Evolutionary conservation across 2,113 vertebrate genomes (phyloP).

Genomic region (Eudyptes chrysolophus): DNA sequence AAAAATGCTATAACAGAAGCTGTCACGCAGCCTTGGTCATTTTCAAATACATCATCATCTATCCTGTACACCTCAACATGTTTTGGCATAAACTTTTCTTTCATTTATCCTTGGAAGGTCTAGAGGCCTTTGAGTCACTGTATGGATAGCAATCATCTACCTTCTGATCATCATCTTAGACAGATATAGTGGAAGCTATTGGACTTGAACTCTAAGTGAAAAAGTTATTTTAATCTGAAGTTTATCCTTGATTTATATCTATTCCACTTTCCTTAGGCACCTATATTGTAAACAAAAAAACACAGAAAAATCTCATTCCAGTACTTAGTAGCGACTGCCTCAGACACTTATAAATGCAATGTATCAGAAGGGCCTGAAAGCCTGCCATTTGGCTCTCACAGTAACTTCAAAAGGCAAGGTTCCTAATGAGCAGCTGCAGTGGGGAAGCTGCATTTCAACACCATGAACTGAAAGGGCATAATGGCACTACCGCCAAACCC

Average conservation of each 20-base stretch:
- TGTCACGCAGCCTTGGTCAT: not conserved
- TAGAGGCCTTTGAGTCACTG: not conserved
- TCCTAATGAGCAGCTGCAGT: conserved; percentile 71
- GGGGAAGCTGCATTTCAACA: conserved; percentile 60
- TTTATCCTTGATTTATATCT: not conserved
- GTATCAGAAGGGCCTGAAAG: conserved; percentile 18
- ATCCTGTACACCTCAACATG: fast-evolving
- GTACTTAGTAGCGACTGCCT: not conserved
- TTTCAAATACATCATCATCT: not conserved
- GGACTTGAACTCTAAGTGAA: not conserved
- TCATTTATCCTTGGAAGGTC: not conserved
- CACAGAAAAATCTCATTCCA: fast-evolving
- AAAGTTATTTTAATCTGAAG: not conserved
- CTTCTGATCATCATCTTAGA: not conserved
- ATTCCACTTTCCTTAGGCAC: not conserved
- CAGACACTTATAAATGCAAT: not conserved
- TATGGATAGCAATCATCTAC: fast-evolving
- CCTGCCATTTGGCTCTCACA: conserved; percentile 53
- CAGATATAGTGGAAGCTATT: fast-evolving
- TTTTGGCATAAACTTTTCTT: not conserved
- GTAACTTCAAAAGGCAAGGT: conserved; percentile 61
- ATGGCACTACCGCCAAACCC: conserved; percentile 28
- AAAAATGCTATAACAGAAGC: not conserved
- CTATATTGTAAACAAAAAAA: not conserved
- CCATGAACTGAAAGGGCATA: conserved; percentile 18